Conservation (phyloP, 2,113 vertebrate genomes). For the Caracal caracal region DNA sequence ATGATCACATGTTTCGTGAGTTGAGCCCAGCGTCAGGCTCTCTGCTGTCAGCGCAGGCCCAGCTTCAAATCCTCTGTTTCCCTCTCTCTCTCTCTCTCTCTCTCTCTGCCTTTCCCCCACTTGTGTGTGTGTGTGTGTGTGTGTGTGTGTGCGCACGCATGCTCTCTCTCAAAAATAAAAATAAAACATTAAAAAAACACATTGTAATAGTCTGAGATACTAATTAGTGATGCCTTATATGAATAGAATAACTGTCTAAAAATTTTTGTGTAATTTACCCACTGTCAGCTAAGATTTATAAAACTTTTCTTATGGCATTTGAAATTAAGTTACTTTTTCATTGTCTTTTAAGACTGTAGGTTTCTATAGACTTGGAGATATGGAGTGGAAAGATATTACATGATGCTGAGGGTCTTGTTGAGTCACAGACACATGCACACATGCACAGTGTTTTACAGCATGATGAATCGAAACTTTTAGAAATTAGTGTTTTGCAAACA, state of each 20-base stretch:
- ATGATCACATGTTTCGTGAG: no score
- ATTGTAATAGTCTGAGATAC: background rate
- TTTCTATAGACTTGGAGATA: background rate
- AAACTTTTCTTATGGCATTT: background rate
- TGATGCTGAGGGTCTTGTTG: background rate
- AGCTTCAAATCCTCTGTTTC: no score
- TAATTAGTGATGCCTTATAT: background rate
- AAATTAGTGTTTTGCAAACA: background rate
- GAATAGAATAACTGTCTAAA: background rate
- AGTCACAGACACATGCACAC: background rate
- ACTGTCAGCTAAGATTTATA: background rate
- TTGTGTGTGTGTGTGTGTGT: no score
- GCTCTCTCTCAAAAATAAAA: no score
- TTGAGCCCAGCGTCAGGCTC: no score
- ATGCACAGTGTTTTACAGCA: background rate
- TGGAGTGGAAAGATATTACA: background rate
- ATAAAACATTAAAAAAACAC: no score
- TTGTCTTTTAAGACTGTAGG: background rate
- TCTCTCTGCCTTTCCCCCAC: no score
- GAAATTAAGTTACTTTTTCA: background rate
- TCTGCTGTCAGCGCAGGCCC: no score
- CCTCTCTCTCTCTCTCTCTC: no score
- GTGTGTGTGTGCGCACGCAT: no score
- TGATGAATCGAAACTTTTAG: background rate
- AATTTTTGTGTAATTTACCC: background rate